Conservation (phyloP, 2,113 vertebrate species). For the Spheniscus mendiculus region DNA sequence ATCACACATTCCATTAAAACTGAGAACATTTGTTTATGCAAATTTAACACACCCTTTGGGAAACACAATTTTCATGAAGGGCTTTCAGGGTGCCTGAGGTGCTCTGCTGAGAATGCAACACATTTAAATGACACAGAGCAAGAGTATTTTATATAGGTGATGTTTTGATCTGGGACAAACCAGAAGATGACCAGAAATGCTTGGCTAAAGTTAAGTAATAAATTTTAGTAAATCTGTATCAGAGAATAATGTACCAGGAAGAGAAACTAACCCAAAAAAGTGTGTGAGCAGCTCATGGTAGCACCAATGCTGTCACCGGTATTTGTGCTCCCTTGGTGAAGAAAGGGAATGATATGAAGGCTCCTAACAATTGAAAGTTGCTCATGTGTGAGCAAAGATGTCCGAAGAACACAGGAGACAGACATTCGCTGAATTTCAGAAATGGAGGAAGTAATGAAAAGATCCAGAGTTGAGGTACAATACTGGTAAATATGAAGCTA, state of each 20-base stretch:
- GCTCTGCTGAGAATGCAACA: not conserved
- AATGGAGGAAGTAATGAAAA: not conserved
- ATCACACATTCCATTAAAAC: not conserved
- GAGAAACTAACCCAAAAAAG: not conserved
- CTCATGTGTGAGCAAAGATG: not conserved
- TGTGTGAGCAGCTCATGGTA: not conserved
- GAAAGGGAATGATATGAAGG: not conserved
- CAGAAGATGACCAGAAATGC: not conserved
- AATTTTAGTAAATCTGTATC: not conserved
- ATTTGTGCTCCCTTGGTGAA: not conserved
- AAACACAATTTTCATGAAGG: not conserved
- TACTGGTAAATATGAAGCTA: not conserved
- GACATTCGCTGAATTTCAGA: not conserved
- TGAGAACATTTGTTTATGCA: not conserved
- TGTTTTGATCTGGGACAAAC: not conserved
- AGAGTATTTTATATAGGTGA: not conserved
- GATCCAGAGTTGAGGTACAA: not conserved
- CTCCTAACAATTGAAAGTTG: not conserved
- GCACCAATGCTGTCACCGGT: accelerated
- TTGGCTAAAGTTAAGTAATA: not conserved
- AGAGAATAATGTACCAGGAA: accelerated
- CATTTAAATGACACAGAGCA: not conserved
- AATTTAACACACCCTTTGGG: not conserved
- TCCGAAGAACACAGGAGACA: not conserved
- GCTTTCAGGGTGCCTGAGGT: not conserved